These are phyloP conservation scores for Sander vitreus DNA, from an alignment of 2,113 vertebrate genomes.

Conservation along the genomic window DNA sequence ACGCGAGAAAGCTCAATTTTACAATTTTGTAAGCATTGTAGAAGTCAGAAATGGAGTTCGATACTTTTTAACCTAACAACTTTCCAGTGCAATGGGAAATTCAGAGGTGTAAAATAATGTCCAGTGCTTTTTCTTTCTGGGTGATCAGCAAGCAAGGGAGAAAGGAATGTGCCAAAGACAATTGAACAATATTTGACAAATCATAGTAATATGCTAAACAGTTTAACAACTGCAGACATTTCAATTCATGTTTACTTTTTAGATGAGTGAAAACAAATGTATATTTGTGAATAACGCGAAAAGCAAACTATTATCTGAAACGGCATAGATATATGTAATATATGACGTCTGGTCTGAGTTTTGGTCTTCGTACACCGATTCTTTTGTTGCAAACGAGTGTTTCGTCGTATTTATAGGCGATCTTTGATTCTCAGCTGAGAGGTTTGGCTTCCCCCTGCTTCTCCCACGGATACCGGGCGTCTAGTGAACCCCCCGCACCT, in stretches of 20 bases:
- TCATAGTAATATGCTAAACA: background rate
- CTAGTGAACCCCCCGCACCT: background rate
- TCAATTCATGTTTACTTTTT: background rate
- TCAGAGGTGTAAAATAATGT: background rate
- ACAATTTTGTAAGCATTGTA: too few species aligned
- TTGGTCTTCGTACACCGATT: accelerated
- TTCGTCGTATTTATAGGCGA: accelerated
- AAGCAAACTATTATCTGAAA: background rate
- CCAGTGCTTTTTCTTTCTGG: background rate
- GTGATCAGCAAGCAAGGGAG: background rate
- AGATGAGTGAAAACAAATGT: background rate
- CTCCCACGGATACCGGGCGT: conserved; percentile 12
- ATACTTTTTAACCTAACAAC: background rate
- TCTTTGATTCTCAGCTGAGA: conserved; percentile 39
- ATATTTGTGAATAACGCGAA: background rate
- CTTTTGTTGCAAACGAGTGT: background rate
- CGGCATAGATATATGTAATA: background rate
- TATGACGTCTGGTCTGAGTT: background rate
- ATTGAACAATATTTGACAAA: background rate
- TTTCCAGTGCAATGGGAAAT: background rate
- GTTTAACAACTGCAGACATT: background rate
- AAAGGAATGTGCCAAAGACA: background rate
- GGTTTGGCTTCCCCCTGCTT: background rate
- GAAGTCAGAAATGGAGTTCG: too few species aligned
- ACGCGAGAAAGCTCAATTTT: background rate